Conservation (phyloP, 2,113 vertebrate species). For the Leucosticte australis region DNA sequence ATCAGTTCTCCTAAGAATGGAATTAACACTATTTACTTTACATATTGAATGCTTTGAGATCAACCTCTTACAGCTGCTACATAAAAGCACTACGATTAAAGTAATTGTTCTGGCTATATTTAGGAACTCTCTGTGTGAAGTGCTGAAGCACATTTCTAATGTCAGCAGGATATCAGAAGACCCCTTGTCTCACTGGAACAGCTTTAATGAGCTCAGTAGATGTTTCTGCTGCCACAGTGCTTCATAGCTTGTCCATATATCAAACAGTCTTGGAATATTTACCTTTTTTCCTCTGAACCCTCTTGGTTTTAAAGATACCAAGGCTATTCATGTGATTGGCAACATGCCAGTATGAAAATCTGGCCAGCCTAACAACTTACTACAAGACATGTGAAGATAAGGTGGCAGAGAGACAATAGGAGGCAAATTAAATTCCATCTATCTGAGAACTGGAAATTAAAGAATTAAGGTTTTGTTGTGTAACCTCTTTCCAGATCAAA, state of each 20-base stretch:
- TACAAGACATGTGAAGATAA: background rate
- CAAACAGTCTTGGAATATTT: constrained; percentile 26
- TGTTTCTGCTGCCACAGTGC: background rate
- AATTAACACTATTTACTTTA: background rate
- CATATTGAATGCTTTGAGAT: background rate
- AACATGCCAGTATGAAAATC: background rate
- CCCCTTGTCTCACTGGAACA: constrained; percentile 24
- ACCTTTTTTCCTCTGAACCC: background rate
- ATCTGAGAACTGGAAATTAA: background rate
- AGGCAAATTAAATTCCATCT: constrained; percentile 38
- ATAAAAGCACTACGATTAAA: constrained; percentile 10
- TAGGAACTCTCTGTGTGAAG: constrained; percentile 18
- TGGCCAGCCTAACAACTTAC: constrained; percentile 14
- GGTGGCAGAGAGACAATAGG: background rate
- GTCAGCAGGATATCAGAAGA: constrained; percentile 33
- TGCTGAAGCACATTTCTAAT: constrained; percentile 12
- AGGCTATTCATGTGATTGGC: constrained; percentile 4
- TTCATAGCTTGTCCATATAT: constrained; percentile 18
- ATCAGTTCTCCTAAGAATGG: background rate
- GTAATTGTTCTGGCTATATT: background rate
- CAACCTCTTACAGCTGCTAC: background rate
- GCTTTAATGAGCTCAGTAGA: constrained; percentile 32
- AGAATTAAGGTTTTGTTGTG: background rate
- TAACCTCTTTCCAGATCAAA: background rate
- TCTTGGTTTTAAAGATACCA: background rate